These are phyloP conservation scores for Pteropus rufus DNA, from an alignment of 2,797 vertebrate species.

Conservation along the genomic window DNA sequence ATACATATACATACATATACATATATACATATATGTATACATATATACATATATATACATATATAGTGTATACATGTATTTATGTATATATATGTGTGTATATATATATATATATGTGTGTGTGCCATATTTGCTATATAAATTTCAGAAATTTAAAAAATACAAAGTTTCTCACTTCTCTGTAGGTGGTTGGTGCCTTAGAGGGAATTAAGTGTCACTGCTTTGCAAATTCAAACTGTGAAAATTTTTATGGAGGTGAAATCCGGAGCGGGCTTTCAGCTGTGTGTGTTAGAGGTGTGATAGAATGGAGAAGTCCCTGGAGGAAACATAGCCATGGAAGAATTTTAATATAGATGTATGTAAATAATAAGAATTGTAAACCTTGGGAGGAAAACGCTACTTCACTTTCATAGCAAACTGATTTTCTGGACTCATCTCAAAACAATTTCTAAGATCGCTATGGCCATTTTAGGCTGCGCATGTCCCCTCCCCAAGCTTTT, in stretches of 20 bases:
- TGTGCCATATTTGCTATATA: not conserved
- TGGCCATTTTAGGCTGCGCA: not conserved
- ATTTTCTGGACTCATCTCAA: constrained; percentile 18
- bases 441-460: not conserved
- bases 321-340: not conserved
- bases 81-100: not conserved
- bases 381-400: not conserved
- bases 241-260: constrained; percentile 2
- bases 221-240: not conserved
- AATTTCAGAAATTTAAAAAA: constrained; percentile 14
- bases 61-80: not conserved
- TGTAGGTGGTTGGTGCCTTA: not conserved
- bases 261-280: not conserved
- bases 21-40: not conserved
- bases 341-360: not conserved
- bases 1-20: too few relatives aligned
- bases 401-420: not conserved
- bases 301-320: not conserved
- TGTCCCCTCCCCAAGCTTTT: not conserved
- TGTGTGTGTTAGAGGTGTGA: not conserved
- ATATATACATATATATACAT: not conserved
- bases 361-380: not conserved
- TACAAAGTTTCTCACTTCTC: not conserved
- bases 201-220: not conserved
- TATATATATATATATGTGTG: too few relatives aligned